Conservation (phyloP, 2,888 invertebrate genomes). For the Trissoscelio sp. region DNA sequence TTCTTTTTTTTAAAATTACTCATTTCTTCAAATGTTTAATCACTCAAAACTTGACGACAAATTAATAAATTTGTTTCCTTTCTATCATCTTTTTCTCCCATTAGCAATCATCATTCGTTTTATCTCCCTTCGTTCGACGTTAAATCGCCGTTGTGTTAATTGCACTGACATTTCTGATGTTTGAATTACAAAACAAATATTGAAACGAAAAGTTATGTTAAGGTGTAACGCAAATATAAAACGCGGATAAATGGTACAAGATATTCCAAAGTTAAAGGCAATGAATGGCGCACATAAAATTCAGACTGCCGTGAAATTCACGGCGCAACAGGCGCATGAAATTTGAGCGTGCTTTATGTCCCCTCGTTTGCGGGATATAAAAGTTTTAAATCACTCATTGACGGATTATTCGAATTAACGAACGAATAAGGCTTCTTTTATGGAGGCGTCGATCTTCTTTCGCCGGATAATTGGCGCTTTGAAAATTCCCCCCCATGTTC, state of each 20-base stretch:
- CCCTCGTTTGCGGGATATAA: conserved; percentile 42
- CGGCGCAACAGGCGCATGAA: conserved; percentile 60
- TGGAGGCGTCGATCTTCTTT: conserved; percentile 16
- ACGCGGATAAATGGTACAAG: conserved; percentile 36
- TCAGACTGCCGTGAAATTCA: conserved; percentile 40
- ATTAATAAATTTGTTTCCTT: no score
- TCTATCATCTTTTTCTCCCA: no score
- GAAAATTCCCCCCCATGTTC: background rate
- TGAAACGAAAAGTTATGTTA: conserved; percentile 44
- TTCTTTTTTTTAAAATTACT: no score
- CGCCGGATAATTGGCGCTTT: conserved; percentile 14
- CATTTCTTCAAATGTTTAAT: no score
- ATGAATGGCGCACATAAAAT: conserved; percentile 44
- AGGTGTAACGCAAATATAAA: conserved; percentile 39
- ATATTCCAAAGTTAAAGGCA: conserved; percentile 37
- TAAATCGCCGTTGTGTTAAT: conserved; percentile 37
- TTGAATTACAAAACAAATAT: conserved; percentile 52
- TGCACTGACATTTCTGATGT: conserved; percentile 33
- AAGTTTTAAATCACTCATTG: conserved; percentile 49
- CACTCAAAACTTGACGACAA: no score
- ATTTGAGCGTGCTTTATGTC: conserved; percentile 53
- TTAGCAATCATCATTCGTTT: no score
- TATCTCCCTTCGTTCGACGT: no score
- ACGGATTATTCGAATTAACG: conserved; percentile 54
- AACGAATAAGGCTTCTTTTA: conserved; percentile 39